phyloP scores from a whole-genome alignment of 2,113 vertebrate genomes.

The Chaetodon auriga region DNA sequence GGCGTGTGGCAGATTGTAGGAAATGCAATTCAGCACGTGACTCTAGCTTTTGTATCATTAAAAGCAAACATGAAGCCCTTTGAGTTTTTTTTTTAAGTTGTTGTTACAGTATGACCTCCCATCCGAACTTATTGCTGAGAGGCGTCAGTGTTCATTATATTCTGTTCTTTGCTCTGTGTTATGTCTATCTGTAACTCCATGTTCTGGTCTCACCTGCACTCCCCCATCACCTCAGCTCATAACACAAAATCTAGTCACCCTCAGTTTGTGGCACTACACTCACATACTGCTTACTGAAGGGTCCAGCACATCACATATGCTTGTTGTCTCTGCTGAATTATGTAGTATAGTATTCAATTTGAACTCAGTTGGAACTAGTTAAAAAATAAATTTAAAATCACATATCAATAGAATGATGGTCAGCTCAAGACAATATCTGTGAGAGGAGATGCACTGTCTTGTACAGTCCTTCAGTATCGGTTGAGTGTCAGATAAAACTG shows the following conservation, averaged over 20 bases:
- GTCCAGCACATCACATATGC: slow-evolving; percentile 6
- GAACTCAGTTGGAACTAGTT: neutral
- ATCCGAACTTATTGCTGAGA: slow-evolving; percentile 15
- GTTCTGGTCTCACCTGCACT: slow-evolving; percentile 41
- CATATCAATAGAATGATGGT: neutral
- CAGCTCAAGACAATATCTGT: neutral
- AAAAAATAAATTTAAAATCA: neutral
- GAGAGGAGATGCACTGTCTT: neutral
- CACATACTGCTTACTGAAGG: neutral
- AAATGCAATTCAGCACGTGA: neutral
- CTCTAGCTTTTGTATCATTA: slow-evolving; percentile 23
- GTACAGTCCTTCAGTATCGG: neutral
- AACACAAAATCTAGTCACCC: slow-evolving; percentile 56
- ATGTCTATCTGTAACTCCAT: slow-evolving; percentile 42
- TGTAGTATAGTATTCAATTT: neutral
- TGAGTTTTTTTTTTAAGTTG: neutral
- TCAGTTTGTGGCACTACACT: slow-evolving; percentile 6
- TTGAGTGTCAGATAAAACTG: neutral
- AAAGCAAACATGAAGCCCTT: slow-evolving; percentile 36
- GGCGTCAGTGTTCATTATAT: slow-evolving; percentile 55
- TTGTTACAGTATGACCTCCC: neutral
- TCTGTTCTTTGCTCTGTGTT: slow-evolving; percentile 47
- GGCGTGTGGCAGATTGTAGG: neutral
- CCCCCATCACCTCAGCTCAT: slow-evolving; percentile 75
- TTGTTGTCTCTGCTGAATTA: neutral